phyloP scores from a whole-genome alignment of 2,797 vertebrate species.

The Eulemur albifrons region DNA sequence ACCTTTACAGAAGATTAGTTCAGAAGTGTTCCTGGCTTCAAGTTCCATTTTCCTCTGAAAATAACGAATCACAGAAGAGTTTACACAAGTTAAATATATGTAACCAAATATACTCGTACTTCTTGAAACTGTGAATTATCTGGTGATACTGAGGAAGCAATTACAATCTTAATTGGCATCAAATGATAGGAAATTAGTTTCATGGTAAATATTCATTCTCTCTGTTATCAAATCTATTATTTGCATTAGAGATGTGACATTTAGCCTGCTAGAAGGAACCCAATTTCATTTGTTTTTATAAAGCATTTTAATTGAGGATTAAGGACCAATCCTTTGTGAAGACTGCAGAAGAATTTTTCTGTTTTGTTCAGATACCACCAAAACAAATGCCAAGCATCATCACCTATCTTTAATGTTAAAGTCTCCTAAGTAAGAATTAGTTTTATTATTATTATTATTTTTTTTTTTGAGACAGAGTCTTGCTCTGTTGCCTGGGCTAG shows the following conservation, averaged over 20 bases:
- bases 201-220: slow-evolving; percentile 69
- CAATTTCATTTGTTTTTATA: slow-evolving; percentile 64
- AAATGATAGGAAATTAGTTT: slow-evolving; percentile 67
- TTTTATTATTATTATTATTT: background rate
- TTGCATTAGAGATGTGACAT: slow-evolving; percentile 48
- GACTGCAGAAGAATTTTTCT: background rate
- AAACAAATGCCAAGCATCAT: slow-evolving; percentile 29
- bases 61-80: slow-evolving; percentile 47
- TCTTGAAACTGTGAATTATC: slow-evolving; percentile 41
- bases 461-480: too few species aligned
- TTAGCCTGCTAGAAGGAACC: slow-evolving; percentile 80
- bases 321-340: slow-evolving; percentile 40
- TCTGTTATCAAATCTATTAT: slow-evolving; percentile 54
- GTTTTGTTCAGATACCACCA: slow-evolving; percentile 39
- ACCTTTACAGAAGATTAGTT: slow-evolving; percentile 17
- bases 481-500: too few species aligned
- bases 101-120: slow-evolving; percentile 44
- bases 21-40: slow-evolving; percentile 25
- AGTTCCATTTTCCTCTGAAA: slow-evolving; percentile 54
- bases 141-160: slow-evolving; percentile 45
- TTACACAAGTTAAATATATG: slow-evolving; percentile 63
- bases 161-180: slow-evolving; percentile 59
- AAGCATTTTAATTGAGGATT: slow-evolving; percentile 71
- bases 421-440: slow-evolving; percentile 16
- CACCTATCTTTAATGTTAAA: slow-evolving; percentile 11